Conservation (phyloP, 2,888 invertebrate genomes). For the Tricholauxania praeusta region DNA sequence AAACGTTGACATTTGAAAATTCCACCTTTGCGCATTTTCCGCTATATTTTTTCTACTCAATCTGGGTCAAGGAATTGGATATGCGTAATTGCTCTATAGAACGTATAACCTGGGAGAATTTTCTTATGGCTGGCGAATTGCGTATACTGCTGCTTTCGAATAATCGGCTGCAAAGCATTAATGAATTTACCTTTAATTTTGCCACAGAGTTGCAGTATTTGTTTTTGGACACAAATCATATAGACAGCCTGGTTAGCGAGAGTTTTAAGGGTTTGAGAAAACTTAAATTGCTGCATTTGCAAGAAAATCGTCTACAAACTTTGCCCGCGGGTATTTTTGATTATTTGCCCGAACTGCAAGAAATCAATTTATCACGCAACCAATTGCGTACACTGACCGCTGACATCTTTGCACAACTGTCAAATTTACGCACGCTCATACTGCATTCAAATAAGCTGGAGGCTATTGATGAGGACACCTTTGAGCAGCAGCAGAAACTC, state of each 20-base stretch:
- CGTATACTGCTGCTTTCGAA: constrained; percentile 56
- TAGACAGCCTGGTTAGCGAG: constrained; percentile 49
- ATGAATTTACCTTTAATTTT: constrained; percentile 51
- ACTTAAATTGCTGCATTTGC: constrained; percentile 57
- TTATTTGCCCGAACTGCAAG: constrained; percentile 50
- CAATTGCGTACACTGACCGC: constrained; percentile 51
- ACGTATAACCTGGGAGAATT: constrained; percentile 58
- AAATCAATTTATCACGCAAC: constrained; percentile 56
- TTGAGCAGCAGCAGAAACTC: constrained; percentile 49
- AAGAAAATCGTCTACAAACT: constrained; percentile 51
- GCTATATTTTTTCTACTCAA: constrained; percentile 56
- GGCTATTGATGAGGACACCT: constrained; percentile 55
- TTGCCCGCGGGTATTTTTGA: constrained; percentile 55
- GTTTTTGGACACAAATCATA: constrained; percentile 55
- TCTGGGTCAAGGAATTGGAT: constrained; percentile 58
- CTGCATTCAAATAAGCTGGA: constrained; percentile 53
- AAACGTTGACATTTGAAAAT: constrained; percentile 51
- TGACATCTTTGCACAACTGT: constrained; percentile 50
- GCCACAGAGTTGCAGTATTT: constrained; percentile 57
- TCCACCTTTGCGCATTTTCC: constrained; percentile 60
- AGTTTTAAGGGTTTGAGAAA: constrained; percentile 56
- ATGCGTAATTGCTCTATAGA: constrained; percentile 57
- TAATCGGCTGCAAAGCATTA: constrained; percentile 52
- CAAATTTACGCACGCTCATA: constrained; percentile 50
- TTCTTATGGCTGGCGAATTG: constrained; percentile 55